Conservation (phyloP, 2,888 invertebrate species). For the Lycophotia porphyrea region DNA sequence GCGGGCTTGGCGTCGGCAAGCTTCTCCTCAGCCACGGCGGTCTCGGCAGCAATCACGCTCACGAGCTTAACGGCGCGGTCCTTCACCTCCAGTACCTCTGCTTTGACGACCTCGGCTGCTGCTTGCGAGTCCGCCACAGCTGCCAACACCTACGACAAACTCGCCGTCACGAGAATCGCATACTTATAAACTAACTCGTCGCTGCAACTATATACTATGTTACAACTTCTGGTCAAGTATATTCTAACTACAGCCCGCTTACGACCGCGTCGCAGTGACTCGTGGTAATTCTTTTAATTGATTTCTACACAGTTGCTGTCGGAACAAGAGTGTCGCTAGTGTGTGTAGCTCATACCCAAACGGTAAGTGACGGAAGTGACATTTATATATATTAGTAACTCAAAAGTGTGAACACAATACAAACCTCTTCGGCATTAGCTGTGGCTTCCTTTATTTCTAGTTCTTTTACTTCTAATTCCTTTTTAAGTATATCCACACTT, state of each 20-base stretch:
- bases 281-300: neutral
- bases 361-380: neutral
- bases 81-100: conserved; percentile 95
- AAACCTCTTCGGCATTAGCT: conserved; percentile 93
- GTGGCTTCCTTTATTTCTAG: conserved; percentile 95
- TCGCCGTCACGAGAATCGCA: neutral
- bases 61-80: conserved; percentile 95
- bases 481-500: conserved; percentile 94
- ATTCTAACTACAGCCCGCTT: neutral
- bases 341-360: neutral
- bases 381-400: neutral
- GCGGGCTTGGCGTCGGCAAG: conserved; percentile 96
- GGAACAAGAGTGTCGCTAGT: neutral
- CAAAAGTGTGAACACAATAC: neutral
- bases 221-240: neutral
- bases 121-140: conserved; percentile 95
- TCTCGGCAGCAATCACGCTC: conserved; percentile 94
- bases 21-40: conserved; percentile 94
- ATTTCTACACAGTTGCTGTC: neutral
- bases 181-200: neutral
- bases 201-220: neutral
- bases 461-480: conserved; percentile 95
- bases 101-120: conserved; percentile 95
- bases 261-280: neutral
- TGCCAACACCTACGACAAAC: conserved; percentile 89